Conservation (phyloP, 2,797 vertebrate species). For the Chaetodon trifasciatus region DNA sequence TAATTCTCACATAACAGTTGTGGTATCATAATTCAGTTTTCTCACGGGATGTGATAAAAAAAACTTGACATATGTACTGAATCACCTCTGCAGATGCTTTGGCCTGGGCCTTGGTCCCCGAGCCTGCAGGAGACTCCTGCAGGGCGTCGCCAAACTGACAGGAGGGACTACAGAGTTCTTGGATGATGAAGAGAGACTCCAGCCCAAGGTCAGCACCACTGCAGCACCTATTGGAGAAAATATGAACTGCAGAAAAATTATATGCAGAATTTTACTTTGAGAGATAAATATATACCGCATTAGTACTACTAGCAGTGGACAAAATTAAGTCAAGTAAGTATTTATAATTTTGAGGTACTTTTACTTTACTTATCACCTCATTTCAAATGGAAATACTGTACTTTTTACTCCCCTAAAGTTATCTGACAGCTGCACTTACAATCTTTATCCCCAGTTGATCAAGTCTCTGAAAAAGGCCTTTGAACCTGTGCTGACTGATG, state of each 20-base stretch:
- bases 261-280: background rate
- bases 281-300: background rate
- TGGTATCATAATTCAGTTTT: background rate
- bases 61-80: background rate
- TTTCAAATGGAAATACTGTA: background rate
- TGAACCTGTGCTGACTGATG: slow-evolving; percentile 94
- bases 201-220: slow-evolving; percentile 89
- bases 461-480: slow-evolving; percentile 96
- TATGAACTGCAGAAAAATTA: slow-evolving; percentile 25
- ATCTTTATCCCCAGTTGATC: slow-evolving; percentile 86
- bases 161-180: slow-evolving; percentile 90
- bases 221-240: slow-evolving; percentile 61
- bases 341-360: background rate
- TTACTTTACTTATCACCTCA: background rate
- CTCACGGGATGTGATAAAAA: background rate
- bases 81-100: slow-evolving; percentile 90
- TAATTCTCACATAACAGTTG: background rate
- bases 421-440: no score
- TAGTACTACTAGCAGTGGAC: background rate
- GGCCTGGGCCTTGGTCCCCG: slow-evolving; percentile 89
- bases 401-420: background rate
- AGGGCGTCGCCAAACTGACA: slow-evolving; percentile 90
- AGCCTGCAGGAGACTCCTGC: slow-evolving; percentile 88
- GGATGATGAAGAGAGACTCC: slow-evolving; percentile 90
- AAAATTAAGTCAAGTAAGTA: background rate